Percentiles rank a stretch among this genome's conserved stretches.
Evolutionary conservation across 2,797 vertebrate genomes (phyloP).

Genomic region (Myotis planiceps): DNA sequence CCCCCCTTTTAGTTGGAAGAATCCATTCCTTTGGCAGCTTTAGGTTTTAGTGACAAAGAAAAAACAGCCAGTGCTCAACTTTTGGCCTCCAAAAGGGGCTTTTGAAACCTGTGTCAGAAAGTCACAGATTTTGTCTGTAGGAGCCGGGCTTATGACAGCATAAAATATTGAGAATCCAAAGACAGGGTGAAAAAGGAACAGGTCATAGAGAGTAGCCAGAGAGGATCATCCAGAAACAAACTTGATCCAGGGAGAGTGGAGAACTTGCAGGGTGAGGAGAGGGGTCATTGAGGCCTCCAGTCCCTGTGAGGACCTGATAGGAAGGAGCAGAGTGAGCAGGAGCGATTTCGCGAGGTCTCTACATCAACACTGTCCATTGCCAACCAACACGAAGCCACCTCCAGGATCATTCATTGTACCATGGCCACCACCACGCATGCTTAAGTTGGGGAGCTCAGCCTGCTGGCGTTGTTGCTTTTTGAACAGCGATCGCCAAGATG

Average conservation of each 20-base stretch:
- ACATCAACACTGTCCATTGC: not conserved
- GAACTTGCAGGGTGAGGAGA: not conserved
- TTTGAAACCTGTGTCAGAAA: not conserved
- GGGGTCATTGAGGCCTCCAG: rapidly evolving
- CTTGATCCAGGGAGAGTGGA: not conserved
- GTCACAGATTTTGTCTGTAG: not conserved
- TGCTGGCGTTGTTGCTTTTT: not conserved
- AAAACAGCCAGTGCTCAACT: not conserved
- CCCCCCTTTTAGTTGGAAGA: not conserved
- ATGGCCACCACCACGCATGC: rapidly evolving
- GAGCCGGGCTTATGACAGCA: not conserved
- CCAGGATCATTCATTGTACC: rapidly evolving
- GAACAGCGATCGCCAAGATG: not conserved
- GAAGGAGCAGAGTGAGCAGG: not conserved
- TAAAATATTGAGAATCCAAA: not conserved
- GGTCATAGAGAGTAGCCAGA: not conserved
- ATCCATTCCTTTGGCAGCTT: not conserved
- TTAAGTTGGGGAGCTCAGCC: not conserved
- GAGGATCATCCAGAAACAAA: not conserved
- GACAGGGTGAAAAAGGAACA: not conserved
- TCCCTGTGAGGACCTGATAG: not conserved
- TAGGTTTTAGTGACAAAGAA: not conserved
- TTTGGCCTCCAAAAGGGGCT: not conserved
- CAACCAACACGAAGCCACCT: not conserved
- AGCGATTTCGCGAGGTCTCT: not conserved